Evolutionary conservation across 2,797 vertebrate genomes (phyloP).

Genomic region (Gadopsis bispinosus): DNA sequence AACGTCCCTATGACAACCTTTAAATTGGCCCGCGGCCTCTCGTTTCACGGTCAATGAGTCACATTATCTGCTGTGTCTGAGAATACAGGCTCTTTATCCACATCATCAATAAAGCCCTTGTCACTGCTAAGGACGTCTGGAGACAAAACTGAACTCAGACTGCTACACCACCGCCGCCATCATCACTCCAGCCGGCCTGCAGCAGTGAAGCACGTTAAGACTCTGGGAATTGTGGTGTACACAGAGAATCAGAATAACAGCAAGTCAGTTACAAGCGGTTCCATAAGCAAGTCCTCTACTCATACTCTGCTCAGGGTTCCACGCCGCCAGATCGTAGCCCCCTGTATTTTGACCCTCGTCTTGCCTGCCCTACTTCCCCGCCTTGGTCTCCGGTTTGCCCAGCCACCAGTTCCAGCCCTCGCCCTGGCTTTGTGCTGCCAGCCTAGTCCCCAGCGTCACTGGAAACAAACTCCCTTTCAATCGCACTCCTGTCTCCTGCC

Average conservation of each 20-base stretch:
- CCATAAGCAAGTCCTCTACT: no score
- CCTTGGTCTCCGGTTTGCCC: no score
- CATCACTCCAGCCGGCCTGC: background rate
- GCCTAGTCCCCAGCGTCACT: no score
- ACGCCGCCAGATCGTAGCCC: no score
- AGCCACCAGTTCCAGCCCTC: no score
- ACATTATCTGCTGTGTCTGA: conserved; percentile 30
- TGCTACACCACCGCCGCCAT: background rate
- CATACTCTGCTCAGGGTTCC: no score
- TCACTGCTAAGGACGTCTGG: background rate
- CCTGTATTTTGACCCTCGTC: no score
- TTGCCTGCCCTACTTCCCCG: no score
- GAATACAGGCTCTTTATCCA: conserved; percentile 6
- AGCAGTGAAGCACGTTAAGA: conserved; percentile 2
- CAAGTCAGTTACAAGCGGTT: background rate
- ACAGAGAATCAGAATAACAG: conserved; percentile 25
- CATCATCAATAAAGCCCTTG: background rate
- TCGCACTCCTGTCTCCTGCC: no score
- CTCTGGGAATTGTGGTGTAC: background rate
- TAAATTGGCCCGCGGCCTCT: conserved; percentile 9
- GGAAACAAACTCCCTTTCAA: no score
- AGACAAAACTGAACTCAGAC: background rate
- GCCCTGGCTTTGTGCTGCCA: no score
- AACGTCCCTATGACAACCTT: conserved; percentile 50
- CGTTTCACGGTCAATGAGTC: conserved; percentile 41